Evolutionary conservation across 1,140 invertebrate genomes (phyloP).

Genomic region (Drosophila arawakana): DNA sequence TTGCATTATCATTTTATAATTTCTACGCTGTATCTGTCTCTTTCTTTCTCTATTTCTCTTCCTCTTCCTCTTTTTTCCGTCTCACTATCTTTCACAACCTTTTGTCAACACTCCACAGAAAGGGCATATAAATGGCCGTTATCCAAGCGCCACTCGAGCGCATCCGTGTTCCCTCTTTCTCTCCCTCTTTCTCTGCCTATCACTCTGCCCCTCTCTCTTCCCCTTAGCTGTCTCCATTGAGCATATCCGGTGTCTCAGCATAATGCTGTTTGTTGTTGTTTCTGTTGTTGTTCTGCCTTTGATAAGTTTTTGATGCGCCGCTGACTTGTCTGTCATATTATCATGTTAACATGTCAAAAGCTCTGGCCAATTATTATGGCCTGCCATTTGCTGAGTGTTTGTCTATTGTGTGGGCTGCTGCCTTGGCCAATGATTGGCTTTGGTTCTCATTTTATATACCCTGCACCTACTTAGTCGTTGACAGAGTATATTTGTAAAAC

Average conservation of each 20-base stretch:
- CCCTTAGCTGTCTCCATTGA: not conserved
- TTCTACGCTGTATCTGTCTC: slow-evolving; percentile 13
- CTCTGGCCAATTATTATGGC: slow-evolving; percentile 65
- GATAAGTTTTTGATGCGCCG: slow-evolving; percentile 72
- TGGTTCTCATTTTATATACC: not conserved
- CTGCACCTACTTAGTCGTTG: not conserved
- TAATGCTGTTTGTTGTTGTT: not conserved
- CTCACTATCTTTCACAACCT: slow-evolving; percentile 13
- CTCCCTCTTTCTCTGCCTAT: slow-evolving; percentile 23
- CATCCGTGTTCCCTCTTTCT: slow-evolving; percentile 20
- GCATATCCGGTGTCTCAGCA: slow-evolving; percentile 51
- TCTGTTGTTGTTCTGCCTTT: slow-evolving; percentile 28
- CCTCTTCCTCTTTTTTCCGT: not conserved
- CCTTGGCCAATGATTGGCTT: slow-evolving; percentile 26
- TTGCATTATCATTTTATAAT: slow-evolving; percentile 73
- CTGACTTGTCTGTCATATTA: slow-evolving; percentile 79
- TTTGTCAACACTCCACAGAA: slow-evolving; percentile 61
- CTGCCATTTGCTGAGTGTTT: slow-evolving; percentile 44
- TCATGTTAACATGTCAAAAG: slow-evolving; percentile 78
- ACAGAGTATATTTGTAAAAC: no score
- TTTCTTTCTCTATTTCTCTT: no score
- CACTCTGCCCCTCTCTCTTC: not conserved
- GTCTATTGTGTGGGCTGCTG: slow-evolving; percentile 33
- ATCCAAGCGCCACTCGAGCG: slow-evolving; percentile 53
- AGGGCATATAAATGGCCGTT: slow-evolving; percentile 34